A percentile compares a stretch with the other conserved stretches of the same genome.
phyloP scores from a whole-genome alignment of 2,797 vertebrate species.

The Sparus aurata region DNA sequence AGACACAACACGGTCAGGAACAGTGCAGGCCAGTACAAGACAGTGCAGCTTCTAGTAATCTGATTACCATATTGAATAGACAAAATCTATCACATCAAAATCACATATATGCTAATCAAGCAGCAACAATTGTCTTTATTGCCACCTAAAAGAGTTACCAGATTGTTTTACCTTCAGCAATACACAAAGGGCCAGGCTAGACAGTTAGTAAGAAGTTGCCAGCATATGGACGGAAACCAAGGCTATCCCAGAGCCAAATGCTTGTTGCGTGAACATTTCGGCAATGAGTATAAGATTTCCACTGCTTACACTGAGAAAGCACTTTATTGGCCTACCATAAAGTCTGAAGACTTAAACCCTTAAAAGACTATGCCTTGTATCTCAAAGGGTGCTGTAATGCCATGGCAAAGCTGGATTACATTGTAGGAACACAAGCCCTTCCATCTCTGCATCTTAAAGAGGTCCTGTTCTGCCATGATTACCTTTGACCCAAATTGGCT shows the following conservation, averaged over 20 bases:
- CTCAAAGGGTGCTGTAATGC: not conserved
- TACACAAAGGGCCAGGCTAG: not conserved
- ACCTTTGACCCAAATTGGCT: too few species aligned
- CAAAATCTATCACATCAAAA: too few species aligned
- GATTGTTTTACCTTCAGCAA: not conserved
- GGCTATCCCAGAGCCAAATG: not conserved
- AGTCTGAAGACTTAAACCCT: not conserved
- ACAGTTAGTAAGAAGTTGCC: not conserved
- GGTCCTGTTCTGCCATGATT: too few species aligned
- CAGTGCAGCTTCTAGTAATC: too few species aligned
- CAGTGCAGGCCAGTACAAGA: too few species aligned
- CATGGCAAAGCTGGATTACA: not conserved
- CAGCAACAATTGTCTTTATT: too few species aligned
- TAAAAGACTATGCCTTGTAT: not conserved
- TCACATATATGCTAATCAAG: too few species aligned
- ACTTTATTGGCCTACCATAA: not conserved
- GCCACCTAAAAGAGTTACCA: too few species aligned
- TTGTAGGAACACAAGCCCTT: too few species aligned
- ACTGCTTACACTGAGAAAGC: not conserved
- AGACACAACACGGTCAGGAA: too few species aligned
- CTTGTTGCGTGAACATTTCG: not conserved
- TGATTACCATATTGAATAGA: too few species aligned
- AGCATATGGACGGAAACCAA: not conserved
- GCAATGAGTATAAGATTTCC: not conserved
- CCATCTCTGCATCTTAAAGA: too few species aligned